Conservation (phyloP, 53 echinoderm and acorn worm genomes). For the Actinopyga echinites region DNA sequence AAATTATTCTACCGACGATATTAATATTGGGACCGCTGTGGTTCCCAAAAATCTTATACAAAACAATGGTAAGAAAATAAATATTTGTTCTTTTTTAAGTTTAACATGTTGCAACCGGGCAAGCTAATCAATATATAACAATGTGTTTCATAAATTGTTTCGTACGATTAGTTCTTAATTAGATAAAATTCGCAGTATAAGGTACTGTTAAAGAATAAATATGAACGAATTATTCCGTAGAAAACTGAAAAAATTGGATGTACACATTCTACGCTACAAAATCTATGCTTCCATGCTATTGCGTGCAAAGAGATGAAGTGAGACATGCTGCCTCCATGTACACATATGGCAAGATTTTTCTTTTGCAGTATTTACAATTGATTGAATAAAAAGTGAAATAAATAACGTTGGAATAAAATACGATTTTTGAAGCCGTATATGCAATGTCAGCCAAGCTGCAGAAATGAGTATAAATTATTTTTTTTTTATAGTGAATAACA, state of each 20-base stretch:
- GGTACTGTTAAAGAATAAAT: too few species aligned
- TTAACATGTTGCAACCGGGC: conserved; percentile 26
- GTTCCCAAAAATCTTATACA: background rate
- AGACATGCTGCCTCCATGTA: background rate
- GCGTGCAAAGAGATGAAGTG: too few species aligned
- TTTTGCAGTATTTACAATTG: conserved; percentile 19
- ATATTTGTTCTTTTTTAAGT: conserved; percentile 3
- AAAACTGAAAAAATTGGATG: too few species aligned
- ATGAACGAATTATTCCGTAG: too few species aligned
- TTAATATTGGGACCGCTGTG: too few species aligned
- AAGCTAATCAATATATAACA: background rate
- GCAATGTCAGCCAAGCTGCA: conserved; percentile 24
- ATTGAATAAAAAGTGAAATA: conserved; percentile 19
- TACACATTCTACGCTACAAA: too few species aligned
- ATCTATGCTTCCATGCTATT: too few species aligned
- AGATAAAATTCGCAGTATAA: too few species aligned
- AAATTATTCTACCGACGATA: too few species aligned
- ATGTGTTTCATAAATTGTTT: too few species aligned
- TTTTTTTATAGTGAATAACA: background rate
- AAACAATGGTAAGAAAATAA: conserved; percentile 36
- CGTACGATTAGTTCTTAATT: too few species aligned
- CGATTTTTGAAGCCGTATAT: background rate
- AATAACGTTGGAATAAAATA: background rate
- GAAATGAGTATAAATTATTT: conserved; percentile 9
- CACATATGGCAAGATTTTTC: conserved; percentile 24